These are phyloP conservation scores for Pyrgilauda ruficollis DNA, from an alignment of 2,113 vertebrate genomes.

Conservation along the genomic window DNA sequence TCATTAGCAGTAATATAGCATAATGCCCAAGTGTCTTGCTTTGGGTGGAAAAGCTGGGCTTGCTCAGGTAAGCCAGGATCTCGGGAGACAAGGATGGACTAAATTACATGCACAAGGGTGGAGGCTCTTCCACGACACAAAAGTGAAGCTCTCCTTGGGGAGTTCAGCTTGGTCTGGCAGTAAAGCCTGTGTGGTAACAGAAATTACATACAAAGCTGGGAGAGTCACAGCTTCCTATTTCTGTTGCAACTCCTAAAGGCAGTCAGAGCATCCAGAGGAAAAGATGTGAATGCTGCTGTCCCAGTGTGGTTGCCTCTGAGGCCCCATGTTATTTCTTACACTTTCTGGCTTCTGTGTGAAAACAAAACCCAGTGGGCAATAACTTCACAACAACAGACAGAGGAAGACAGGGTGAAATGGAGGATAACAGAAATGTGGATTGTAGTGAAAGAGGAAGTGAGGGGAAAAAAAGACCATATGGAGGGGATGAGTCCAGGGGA, in stretches of 20 bases:
- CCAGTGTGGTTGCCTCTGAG: neutral
- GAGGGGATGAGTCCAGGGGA: neutral
- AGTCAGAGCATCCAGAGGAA: neutral
- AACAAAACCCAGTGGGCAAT: constrained; percentile 6
- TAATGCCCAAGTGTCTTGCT: neutral
- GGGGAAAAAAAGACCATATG: neutral
- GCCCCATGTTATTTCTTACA: neutral
- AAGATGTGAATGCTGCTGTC: neutral
- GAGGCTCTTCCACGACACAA: neutral
- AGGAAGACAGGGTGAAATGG: neutral
- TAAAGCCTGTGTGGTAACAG: neutral
- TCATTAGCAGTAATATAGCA: neutral
- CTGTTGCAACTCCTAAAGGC: neutral
- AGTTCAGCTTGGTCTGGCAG: neutral
- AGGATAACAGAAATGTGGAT: neutral
- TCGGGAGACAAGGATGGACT: neutral
- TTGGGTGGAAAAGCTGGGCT: neutral
- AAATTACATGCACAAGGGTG: neutral
- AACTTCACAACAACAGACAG: neutral
- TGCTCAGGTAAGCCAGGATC: neutral
- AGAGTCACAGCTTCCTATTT: neutral
- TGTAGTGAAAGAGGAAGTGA: neutral
- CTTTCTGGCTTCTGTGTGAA: neutral
- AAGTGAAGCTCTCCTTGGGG: neutral
- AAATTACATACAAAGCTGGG: neutral